Base-by-base conservation (phyloP, 92 coral and sea anemone genomes). In the Metridium senile region DNA sequence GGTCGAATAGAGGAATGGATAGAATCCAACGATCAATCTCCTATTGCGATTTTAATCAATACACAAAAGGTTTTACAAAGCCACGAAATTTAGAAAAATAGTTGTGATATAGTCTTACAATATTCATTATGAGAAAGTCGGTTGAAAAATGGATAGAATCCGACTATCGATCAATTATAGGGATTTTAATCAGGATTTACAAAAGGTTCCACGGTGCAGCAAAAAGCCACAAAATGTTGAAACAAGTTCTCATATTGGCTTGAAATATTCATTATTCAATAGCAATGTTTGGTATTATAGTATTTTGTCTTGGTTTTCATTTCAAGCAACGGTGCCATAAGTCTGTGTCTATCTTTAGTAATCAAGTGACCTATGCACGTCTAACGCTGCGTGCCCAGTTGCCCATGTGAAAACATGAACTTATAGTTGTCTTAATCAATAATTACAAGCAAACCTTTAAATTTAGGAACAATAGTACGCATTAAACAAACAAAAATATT, bases 121-220 rank as follows among this genome's bases (percentile, higher is more conserved):
- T 39, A 39, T 39, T 39, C 49, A 39, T 6, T 6, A 13, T 4
- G 49, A 39, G 13, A 39, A 39, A 39, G 6, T 39, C 8, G n/a
- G n/a, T n/a, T n/a, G 0, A 63, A n/a, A 39, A 63, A 63, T 63
- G 69, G 45, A 11, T 31, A 63, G 69, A 63, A 63, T 63, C 20
- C 45, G n/a, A 6, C 6, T 29, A 28, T 63, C 45, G 1, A 61
- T 61, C 17, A 27, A 26, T 26, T 23, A 1, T 61, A 1, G 45
- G 26, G 39, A 28, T 30, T 28, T 28, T 63, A 8, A 63, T 63
- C 21, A 28, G n/a, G n/a, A n/a, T n/a, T 39, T 4, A 39, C 49
- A 39, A 39, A 39, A 39, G 49, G 13, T 39, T 39, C 49, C 49
- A 39, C 13, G 49, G 49, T 39, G 49, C 6, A 13, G 8, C 6